A percentile compares a stretch with the other conserved stretches of the same genome.
phyloP scores from a whole-genome alignment of 2,888 invertebrate genomes.

The Aphodius granarius region DNA sequence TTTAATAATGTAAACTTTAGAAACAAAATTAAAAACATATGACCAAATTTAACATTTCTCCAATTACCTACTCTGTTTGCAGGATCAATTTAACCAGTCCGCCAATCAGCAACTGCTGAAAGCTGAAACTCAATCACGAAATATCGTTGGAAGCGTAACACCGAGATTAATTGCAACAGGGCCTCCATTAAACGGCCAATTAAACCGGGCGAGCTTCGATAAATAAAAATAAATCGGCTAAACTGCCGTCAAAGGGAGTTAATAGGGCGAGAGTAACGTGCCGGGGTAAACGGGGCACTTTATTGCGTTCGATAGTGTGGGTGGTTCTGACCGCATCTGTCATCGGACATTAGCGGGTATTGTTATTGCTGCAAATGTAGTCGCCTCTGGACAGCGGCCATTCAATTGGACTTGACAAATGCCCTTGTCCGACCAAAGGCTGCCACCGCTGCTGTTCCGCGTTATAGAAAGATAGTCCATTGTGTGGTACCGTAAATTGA shows the following conservation, averaged over 20 bases:
- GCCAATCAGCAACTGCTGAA: background rate
- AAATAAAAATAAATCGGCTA: slow-evolving; percentile 41
- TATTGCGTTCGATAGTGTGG: slow-evolving; percentile 38
- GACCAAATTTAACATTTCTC: background rate
- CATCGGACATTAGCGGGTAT: slow-evolving; percentile 47
- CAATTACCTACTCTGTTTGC: background rate
- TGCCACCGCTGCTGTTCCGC: background rate
- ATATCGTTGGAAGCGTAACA: background rate
- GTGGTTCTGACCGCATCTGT: slow-evolving; percentile 50
- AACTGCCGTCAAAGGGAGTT: slow-evolving; percentile 43
- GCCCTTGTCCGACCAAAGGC: background rate
- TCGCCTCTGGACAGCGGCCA: slow-evolving; percentile 30
- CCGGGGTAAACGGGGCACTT: slow-evolving; percentile 43
- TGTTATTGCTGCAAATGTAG: slow-evolving; percentile 38
- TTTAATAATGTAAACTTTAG: no score
- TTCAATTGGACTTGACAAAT: slow-evolving; percentile 22
- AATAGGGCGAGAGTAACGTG: slow-evolving; percentile 45
- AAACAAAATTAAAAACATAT: no score
- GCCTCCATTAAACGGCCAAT: slow-evolving; percentile 30
- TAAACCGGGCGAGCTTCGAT: slow-evolving; percentile 36
- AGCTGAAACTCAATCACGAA: background rate
- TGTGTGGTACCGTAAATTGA: background rate
- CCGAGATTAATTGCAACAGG: background rate
- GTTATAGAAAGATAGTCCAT: background rate
- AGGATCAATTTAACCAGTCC: background rate